Evolutionary conservation across 2,113 vertebrate species (phyloP).

Genomic region (Sebastes schlegelii): DNA sequence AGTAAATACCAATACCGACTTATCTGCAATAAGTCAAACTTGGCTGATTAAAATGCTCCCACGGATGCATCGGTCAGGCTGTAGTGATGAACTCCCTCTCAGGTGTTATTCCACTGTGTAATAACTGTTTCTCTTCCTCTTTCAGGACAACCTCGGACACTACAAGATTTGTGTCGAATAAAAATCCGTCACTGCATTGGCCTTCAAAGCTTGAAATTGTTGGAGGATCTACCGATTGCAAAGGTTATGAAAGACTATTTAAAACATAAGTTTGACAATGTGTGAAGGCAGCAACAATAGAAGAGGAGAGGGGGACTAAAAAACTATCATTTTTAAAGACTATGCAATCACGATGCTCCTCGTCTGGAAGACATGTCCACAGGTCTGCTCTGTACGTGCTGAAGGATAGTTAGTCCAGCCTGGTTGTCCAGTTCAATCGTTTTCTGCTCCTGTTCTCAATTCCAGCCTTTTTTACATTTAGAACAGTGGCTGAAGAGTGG

Average conservation of each 20-base stretch:
- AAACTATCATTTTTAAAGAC: constrained; percentile 72
- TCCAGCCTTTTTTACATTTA: neutral
- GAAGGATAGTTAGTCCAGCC: constrained; percentile 8
- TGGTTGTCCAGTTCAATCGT: constrained; percentile 30
- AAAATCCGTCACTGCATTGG: constrained; percentile 97
- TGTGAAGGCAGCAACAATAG: constrained; percentile 83
- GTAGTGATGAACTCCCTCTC: neutral
- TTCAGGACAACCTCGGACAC: constrained; percentile 93
- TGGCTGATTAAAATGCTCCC: neutral
- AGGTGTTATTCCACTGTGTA: neutral
- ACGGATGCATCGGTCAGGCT: neutral
- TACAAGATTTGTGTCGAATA: constrained; percentile 98
- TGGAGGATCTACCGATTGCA: constrained; percentile 97
- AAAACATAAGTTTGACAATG: constrained; percentile 98
- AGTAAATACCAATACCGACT: neutral
- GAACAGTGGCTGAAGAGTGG: neutral
- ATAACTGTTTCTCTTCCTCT: constrained; percentile 44
- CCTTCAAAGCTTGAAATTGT: constrained; percentile 94
- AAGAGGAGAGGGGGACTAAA: neutral
- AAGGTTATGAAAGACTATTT: constrained; percentile 99
- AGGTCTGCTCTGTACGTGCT: constrained; percentile 66
- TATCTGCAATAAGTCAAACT: neutral
- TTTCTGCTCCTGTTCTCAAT: neutral
- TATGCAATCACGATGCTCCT: constrained; percentile 92
- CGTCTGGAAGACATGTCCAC: constrained; percentile 89